A percentile compares a stretch with the other conserved stretches of the same genome.
Conservation (phyloP, 2,113 vertebrate genomes). For the Serilophus lunatus region DNA sequence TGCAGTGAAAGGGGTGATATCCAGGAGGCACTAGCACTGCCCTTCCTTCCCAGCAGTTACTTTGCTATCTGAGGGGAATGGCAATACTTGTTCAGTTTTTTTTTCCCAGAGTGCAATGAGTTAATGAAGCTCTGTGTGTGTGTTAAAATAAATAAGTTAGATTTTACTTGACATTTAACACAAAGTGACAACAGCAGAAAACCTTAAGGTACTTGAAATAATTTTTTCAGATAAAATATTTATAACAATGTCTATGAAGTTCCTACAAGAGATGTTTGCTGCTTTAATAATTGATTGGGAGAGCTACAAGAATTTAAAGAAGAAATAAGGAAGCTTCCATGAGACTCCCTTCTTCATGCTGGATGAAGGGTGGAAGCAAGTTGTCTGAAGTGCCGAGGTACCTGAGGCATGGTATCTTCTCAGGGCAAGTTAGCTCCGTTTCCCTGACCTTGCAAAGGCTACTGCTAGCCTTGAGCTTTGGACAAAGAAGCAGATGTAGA, state of each 20-base stretch:
- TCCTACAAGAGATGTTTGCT: constrained; percentile 34
- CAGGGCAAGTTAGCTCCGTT: neutral
- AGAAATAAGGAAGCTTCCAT: neutral
- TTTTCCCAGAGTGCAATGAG: neutral
- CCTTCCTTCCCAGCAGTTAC: neutral
- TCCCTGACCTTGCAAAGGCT: neutral
- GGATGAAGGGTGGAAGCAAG: neutral
- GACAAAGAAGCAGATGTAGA: neutral
- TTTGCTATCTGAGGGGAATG: neutral
- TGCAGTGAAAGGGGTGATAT: neutral
- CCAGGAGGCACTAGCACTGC: neutral
- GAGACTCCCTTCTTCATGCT: neutral
- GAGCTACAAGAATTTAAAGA: neutral
- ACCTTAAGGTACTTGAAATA: constrained; percentile 47
- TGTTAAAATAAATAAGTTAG: constrained; percentile 59
- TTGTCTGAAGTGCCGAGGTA: neutral
- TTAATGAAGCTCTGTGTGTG: neutral
- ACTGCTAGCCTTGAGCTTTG: neutral
- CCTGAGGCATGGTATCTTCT: neutral
- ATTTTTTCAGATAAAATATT: constrained; percentile 67
- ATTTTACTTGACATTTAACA: constrained; percentile 59
- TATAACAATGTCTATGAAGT: constrained; percentile 19
- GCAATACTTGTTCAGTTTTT: neutral
- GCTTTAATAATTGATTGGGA: constrained; percentile 59
- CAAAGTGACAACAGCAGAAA: constrained; percentile 36